Base-by-base conservation (phyloP, 2,113 vertebrate genomes). In the Saccopteryx bilineata region DNA sequence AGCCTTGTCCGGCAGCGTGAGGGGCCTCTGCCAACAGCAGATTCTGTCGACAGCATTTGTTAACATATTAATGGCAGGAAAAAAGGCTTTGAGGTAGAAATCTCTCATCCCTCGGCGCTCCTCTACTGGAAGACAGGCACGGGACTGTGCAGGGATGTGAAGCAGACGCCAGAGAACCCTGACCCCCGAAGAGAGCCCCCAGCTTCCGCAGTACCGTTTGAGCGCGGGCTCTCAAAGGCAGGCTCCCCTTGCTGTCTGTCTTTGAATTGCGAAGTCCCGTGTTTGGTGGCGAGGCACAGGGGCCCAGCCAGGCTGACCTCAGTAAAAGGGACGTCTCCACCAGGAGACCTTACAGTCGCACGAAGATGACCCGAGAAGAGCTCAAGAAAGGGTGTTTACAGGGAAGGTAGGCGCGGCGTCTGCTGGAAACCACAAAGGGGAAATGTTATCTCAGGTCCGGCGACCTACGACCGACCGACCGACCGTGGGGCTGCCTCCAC, bases 51-150 rank as follows among this genome's bases (percentile, higher is more conserved):
- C 90, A 92, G 96, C 90, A 74, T 96, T 87, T 94, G 72, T 96
- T 98, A 98, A 78, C 96, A 85, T 96, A 90, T 86, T 97, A 97
- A 96, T 92, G 97, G 94, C 80, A 84, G 61, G 75, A 90, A 94
- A 90, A 94, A 75, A 93, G 94, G 46, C 50, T 84, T 91, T 86
- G 61, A 90, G 94, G 92, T 54, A 90, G 91, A 87, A 83, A 56
- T 23, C 26, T 3, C 81, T 90, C 33, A 9, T 90, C 69, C 48
- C 52, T 31, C 24, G 66, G 50, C 63, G 46, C 63, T 76, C 26
- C 28, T 58, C 79, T 69, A 39, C 65, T 63, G 48, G 90, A 87
- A 81, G 56, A 66, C 91, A 94, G 80, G n/a, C n/a, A 33, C 21
- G 46, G 28, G 23, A 9, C 39, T 1, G 0, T 1, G 31, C 0